phyloP scores from a whole-genome alignment of 1,140 invertebrate species.

The Bemisia tabaci region DNA sequence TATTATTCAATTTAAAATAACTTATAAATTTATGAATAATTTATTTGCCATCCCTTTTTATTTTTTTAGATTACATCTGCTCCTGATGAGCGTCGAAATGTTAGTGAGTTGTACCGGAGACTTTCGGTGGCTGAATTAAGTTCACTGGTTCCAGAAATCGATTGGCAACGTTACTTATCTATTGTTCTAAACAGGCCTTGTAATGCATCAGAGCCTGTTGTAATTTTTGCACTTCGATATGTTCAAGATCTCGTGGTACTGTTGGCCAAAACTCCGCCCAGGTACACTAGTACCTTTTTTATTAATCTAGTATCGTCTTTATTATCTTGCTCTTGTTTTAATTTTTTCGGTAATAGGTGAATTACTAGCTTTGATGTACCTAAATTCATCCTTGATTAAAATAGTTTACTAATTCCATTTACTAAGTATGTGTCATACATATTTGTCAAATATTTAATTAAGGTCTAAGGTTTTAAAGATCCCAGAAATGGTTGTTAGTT shows the following conservation, averaged over 20 bases:
- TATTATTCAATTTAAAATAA: too few species aligned
- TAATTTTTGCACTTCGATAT: slow-evolving; percentile 58
- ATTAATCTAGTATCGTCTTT: neutral
- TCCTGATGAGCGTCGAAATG: slow-evolving; percentile 64
- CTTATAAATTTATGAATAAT: too few species aligned
- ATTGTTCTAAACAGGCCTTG: slow-evolving; percentile 47
- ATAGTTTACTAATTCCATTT: too few species aligned
- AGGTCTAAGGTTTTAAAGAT: too few species aligned
- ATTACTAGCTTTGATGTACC: too few species aligned
- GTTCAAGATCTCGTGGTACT: slow-evolving; percentile 31
- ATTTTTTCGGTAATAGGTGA: too few species aligned
- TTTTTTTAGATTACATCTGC: slow-evolving; percentile 56
- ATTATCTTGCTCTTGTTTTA: slow-evolving; percentile 2
- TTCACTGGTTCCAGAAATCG: slow-evolving; percentile 52
- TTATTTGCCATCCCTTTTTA: too few species aligned
- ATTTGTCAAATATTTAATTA: too few species aligned
- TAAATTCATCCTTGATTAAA: too few species aligned
- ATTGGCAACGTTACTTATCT: slow-evolving; percentile 60
- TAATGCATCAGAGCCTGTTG: slow-evolving; percentile 45
- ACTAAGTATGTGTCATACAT: too few species aligned
- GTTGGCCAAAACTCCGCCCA: slow-evolving; percentile 18
- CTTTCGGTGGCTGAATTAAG: slow-evolving; percentile 58
- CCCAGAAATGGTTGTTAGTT: too few species aligned
- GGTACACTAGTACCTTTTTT: slow-evolving; percentile 11
- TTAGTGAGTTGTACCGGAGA: slow-evolving; percentile 61